Percentiles rank a stretch among this genome's conserved stretches.
These are phyloP conservation scores for Epiblema foenella DNA, from an alignment of 2,888 invertebrate genomes.

Conservation along the genomic window DNA sequence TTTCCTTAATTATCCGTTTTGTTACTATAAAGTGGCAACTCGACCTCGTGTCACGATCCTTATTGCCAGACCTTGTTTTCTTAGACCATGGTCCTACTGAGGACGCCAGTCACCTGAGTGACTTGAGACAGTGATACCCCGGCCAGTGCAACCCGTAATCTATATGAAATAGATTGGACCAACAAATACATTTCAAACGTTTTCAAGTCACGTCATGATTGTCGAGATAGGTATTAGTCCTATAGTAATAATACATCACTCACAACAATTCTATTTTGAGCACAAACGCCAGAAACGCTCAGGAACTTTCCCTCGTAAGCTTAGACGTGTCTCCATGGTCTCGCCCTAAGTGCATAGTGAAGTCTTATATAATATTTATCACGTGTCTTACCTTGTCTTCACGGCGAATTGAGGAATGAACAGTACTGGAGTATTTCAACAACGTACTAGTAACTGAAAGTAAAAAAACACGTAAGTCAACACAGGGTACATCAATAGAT, in stretches of 20 bases:
- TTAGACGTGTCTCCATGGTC: constrained; percentile 53
- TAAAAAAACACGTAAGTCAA: too few species aligned
- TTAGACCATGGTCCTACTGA: too few species aligned
- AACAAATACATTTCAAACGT: too few species aligned
- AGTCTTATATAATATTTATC: constrained; percentile 78
- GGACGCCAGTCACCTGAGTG: too few species aligned
- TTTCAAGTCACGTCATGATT: not conserved
- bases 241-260: not conserved
- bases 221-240: not conserved
- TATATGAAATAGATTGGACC: not conserved
- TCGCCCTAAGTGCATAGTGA: constrained; percentile 66
- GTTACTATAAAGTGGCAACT: too few species aligned
- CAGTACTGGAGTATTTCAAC: not conserved
- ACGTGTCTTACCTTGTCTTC: constrained; percentile 59
- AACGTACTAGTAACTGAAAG: too few species aligned
- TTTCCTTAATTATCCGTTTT: too few species aligned
- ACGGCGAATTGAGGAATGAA: constrained; percentile 42
- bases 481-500: too few species aligned
- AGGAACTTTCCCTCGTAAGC: constrained; percentile 66
- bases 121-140: too few species aligned
- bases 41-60: too few species aligned
- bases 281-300: constrained; percentile 43
- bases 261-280: constrained; percentile 28
- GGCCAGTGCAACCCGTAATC: too few species aligned
- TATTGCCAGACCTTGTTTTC: too few species aligned